Evolutionary conservation across 2,797 vertebrate genomes (phyloP).

Genomic region (Myiothlypis chrysogaster): DNA sequence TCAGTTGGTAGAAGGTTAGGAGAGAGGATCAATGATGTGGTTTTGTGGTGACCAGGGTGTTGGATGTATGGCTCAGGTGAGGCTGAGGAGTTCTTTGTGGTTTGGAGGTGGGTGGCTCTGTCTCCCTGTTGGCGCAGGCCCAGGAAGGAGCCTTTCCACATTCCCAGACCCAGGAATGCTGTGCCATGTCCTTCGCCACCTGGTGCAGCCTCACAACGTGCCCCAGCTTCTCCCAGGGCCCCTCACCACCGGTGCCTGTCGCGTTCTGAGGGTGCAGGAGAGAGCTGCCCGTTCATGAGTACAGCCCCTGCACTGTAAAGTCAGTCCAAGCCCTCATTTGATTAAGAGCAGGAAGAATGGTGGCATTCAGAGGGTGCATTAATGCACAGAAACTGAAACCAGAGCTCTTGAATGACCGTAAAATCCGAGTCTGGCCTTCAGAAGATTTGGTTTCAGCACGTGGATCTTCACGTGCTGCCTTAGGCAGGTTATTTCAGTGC

Average conservation of each 20-base stretch:
- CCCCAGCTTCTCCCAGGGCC: not conserved
- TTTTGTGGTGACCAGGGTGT: not conserved
- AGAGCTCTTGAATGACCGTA: not conserved
- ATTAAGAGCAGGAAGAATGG: not conserved
- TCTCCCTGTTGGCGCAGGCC: not conserved
- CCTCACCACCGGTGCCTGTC: not conserved
- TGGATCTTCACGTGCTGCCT: not conserved
- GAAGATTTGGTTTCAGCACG: not conserved
- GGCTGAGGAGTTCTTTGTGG: not conserved
- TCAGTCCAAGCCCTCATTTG: fast-evolving
- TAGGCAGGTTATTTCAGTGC: not conserved
- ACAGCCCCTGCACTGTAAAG: not conserved
- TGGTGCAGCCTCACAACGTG: fast-evolving
- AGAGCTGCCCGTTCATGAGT: fast-evolving
- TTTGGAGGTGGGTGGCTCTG: not conserved
- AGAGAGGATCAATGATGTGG: not conserved
- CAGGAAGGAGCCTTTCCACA: not conserved
- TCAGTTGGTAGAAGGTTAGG: not conserved
- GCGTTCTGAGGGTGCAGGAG: fast-evolving
- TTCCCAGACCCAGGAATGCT: not conserved
- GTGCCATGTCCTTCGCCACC: fast-evolving
- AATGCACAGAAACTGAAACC: not conserved
- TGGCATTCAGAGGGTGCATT: not conserved
- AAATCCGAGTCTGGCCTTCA: not conserved
- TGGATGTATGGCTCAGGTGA: not conserved